Base-by-base conservation (phyloP, 1,140 invertebrate species). In the Nasonia giraulti region DNA sequence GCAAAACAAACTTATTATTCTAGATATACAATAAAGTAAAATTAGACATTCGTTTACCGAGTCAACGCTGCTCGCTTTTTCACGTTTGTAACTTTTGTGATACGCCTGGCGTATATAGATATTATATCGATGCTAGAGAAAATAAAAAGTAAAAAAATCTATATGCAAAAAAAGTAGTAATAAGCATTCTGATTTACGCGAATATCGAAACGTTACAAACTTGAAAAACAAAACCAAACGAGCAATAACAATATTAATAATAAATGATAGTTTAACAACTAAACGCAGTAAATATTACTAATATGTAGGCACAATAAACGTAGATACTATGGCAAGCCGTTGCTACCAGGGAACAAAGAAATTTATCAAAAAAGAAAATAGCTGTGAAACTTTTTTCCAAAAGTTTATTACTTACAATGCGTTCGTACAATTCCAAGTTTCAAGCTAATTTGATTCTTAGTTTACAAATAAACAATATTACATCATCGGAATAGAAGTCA, bases 241-340 rank as follows among this genome's bases (percentile, higher is more conserved):
- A 89, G 88, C 81, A 85, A 88, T 83, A 87, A 87, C 87, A 86
- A 89, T 89, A 89, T 89, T 87, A 88, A 85, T 90, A 90, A 88
- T 88, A 89, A 89, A 88, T 89, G 86, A 89, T 83, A 87, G 87
- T 85, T 10, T 80, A 81, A 78, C 71, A 27, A 74, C 12, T 79
- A 84, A 84, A 73, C 47, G 31, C 80, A 81, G 44, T 85, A 81
- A 78, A 78, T 86, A 83, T 76, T 80, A 80, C 88, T 91, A 91
- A 91, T 88, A 90, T 62, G 90, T 91, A 92, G 92, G 91, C 91
- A 92, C 91, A 90, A 87, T 92, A 91, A 93, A 91, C 88, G 88
- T 88, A 90, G 89, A 91, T 84, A 87, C 83, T 88, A 86, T 87
- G 83, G 85, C 86, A 89, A 90, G 87, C 88, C 88, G 89, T 90